Conservation (phyloP, 2,113 vertebrate genomes). For the Perognathus longimembris region DNA sequence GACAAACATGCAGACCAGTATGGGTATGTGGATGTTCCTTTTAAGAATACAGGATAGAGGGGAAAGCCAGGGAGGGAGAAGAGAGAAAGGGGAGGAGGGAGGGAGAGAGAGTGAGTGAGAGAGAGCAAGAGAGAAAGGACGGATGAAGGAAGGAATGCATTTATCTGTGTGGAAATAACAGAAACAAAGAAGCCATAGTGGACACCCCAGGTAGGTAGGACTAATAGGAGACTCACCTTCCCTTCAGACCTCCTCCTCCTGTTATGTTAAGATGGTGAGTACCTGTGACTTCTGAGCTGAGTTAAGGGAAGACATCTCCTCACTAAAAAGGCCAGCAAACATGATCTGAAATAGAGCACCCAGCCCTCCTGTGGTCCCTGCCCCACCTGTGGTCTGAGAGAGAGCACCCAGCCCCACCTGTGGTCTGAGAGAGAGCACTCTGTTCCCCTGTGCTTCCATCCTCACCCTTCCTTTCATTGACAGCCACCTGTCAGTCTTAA, state of each 20-base stretch:
- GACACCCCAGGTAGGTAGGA: not conserved
- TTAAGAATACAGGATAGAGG: not conserved
- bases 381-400: no score
- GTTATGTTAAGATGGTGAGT: not conserved
- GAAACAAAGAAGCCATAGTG: no score
- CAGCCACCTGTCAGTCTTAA: not conserved
- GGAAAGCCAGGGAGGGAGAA: no score
- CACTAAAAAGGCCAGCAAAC: not conserved
- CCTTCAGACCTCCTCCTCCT: not conserved
- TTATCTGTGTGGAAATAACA: not conserved
- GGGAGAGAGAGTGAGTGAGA: not conserved
- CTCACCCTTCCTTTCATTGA: no score
- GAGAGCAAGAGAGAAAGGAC: not conserved
- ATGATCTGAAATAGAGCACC: not conserved
- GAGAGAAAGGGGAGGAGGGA: no score
- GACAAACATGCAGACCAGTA: not conserved
- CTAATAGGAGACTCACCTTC: not conserved
- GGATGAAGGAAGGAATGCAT: not conserved
- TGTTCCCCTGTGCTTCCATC: no score
- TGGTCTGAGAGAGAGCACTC: no score
- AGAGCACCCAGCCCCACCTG: no score
- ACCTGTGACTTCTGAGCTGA: not conserved
- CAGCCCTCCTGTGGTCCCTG: fast-evolving
- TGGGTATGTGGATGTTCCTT: not conserved
- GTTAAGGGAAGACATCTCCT: not conserved